Conservation (phyloP, 2,113 vertebrate genomes). For the Bufo bufo region DNA sequence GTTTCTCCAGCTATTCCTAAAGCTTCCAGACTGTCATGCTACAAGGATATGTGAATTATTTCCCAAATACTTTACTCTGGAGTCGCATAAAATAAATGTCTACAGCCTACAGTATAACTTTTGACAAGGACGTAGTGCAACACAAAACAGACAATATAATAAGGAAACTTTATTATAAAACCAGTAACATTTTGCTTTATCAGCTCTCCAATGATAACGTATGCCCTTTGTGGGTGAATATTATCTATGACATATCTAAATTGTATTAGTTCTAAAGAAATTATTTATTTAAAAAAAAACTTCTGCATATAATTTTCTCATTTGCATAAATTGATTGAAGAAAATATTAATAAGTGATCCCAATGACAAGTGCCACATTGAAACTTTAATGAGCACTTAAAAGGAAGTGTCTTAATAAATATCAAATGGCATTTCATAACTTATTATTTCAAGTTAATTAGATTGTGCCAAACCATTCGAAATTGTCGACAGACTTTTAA, state of each 20-base stretch:
- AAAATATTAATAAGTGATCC: conserved; percentile 51
- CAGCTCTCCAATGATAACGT: conserved; percentile 52
- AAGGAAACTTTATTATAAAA: conserved; percentile 33
- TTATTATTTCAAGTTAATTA: conserved; percentile 59
- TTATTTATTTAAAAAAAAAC: conserved; percentile 32
- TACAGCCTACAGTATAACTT: not conserved
- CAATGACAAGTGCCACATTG: conserved; percentile 49
- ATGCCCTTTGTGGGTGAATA: not conserved
- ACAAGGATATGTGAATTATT: conserved; percentile 60
- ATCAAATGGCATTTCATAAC: conserved; percentile 57
- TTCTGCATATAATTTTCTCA: not conserved
- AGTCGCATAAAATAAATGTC: conserved; percentile 53
- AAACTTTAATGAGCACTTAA: conserved; percentile 55
- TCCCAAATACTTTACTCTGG: not conserved
- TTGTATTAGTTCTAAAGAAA: conserved; percentile 16
- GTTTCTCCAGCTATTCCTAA: not conserved
- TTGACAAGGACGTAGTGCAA: conserved; percentile 19
- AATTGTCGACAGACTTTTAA: conserved; percentile 57
- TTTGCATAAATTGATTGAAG: conserved; percentile 34
- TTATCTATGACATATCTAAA: conserved; percentile 32
- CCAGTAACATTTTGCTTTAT: conserved; percentile 14
- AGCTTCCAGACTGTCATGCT: not conserved
- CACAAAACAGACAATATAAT: conserved; percentile 24
- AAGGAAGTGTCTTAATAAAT: conserved; percentile 58
- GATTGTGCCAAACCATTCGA: conserved; percentile 55